Base-by-base conservation (phyloP, 2,888 invertebrate species). In the Andrena bucephala region DNA sequence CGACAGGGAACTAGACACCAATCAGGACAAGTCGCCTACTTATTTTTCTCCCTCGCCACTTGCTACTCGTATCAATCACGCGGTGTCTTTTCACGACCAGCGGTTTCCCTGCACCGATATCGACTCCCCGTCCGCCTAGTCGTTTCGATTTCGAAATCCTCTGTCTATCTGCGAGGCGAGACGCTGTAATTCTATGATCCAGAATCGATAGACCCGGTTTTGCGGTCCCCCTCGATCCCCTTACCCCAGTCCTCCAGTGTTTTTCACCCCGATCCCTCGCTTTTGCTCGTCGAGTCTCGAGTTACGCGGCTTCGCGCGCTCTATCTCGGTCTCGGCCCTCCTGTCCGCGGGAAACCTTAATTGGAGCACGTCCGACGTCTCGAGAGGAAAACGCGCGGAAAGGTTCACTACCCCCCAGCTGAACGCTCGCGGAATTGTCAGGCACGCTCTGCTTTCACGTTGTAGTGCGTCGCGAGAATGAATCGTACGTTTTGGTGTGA, bases 241-340 rank as follows among this genome's bases (percentile, higher is more conserved):
- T 33, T 8, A 2, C 2, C 8, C 8, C 33, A 33, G 33, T 33
- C 33, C 31, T 8, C 7, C 7, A n/a, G 10, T 65, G 13, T 60
- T 36, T 67, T 33, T 59, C 50, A 16, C 33, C 13, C 27, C 27
- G 27, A 50, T 4, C 29, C 57, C 62, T 48, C 27, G 16, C 33
- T 60, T 65, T 2, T 42, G 29, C 20, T 62, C 54, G 27, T 54
- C 6, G 66, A 73, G 66, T 86, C 70, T 87, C 83, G 65, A n/a
- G 63, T 87, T 88, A 85, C 85, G 63, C 42, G 83, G 80, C 60
- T 65, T 74, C 6, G 29, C 77, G 60, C 65, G 74, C 68, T 85
- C 63, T 77, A 76, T 77, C 81, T 76, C 16, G 13, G 36, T 29
- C n/a, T 24, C 20, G 27, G 10, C 66, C 20, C 36, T 57, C 48